These are phyloP conservation scores for Zenarchopterus dispar DNA, from an alignment of 2,797 vertebrate species.

Conservation along the genomic window DNA sequence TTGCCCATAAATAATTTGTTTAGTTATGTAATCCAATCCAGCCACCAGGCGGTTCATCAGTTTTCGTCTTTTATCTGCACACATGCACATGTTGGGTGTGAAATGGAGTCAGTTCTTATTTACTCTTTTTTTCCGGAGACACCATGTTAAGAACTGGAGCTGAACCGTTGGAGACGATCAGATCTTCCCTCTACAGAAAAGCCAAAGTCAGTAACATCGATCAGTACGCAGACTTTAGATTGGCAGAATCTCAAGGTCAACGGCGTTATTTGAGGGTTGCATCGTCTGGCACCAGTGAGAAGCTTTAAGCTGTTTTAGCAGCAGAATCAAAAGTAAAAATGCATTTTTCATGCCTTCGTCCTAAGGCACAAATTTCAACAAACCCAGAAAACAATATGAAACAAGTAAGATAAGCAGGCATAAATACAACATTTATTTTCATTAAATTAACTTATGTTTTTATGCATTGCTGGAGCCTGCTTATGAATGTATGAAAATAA, in stretches of 20 bases:
- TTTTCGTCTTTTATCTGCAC: slow-evolving; percentile 8
- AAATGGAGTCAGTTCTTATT: slow-evolving; percentile 7
- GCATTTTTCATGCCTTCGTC: slow-evolving; percentile 56
- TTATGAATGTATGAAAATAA: slow-evolving; percentile 30
- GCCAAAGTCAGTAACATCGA: slow-evolving; percentile 49
- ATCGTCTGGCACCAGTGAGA: slow-evolving; percentile 63
- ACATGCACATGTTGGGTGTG: background rate
- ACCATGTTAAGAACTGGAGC: slow-evolving; percentile 9
- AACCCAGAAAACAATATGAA: slow-evolving; percentile 46
- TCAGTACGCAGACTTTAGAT: slow-evolving; percentile 53
- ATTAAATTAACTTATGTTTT: slow-evolving; percentile 45
- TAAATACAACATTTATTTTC: slow-evolving; percentile 62
- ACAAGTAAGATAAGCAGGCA: slow-evolving; percentile 52
- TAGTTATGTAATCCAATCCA: slow-evolving; percentile 50
- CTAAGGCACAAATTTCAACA: slow-evolving; percentile 47
- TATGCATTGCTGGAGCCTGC: slow-evolving; percentile 14
- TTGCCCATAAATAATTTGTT: slow-evolving; percentile 58
- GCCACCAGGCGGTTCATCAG: slow-evolving; percentile 24
- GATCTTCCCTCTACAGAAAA: slow-evolving; percentile 21
- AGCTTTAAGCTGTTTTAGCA: slow-evolving; percentile 60
- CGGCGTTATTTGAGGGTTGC: slow-evolving; percentile 60
- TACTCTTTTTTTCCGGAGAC: slow-evolving; percentile 1
- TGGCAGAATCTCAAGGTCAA: slow-evolving; percentile 36
- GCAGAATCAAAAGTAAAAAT: slow-evolving; percentile 48
- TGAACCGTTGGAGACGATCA: slow-evolving; percentile 5